Evolutionary conservation across 2,888 invertebrate species (phyloP).

Genomic region (Hypsopygia costalis): DNA sequence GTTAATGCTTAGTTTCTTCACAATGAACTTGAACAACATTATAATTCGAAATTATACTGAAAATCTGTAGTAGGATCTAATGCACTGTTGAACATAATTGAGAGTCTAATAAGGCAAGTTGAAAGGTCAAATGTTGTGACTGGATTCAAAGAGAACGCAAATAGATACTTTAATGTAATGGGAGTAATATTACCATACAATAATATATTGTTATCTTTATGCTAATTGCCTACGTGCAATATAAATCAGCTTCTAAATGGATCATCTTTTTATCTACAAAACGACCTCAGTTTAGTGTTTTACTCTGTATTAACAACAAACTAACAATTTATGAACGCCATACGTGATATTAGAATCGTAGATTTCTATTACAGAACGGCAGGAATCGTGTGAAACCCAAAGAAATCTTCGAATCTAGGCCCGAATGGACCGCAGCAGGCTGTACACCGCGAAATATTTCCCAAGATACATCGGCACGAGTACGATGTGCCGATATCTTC

Average conservation of each 20-base stretch:
- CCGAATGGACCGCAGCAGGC: constrained; percentile 45
- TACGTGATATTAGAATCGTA: constrained; percentile 13
- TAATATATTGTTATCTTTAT: constrained; percentile 56
- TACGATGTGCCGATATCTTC: constrained; percentile 73
- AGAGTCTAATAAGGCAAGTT: constrained; percentile 22
- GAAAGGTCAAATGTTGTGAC: constrained; percentile 56
- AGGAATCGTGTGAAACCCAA: constrained; percentile 62
- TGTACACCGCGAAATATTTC: constrained; percentile 70
- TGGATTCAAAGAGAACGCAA: constrained; percentile 40
- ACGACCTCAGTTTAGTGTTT: too few species aligned
- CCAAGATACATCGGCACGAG: constrained; percentile 75
- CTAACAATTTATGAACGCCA: constrained; percentile 4
- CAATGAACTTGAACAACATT: not conserved
- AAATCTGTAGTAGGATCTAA: not conserved
- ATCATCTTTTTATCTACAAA: too few species aligned
- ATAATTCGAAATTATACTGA: not conserved
- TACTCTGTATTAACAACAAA: constrained; percentile 1
- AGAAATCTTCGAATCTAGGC: constrained; percentile 66
- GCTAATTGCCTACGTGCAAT: constrained; percentile 52
- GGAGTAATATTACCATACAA: constrained; percentile 73
- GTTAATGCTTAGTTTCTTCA: too few species aligned
- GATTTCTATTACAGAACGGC: constrained; percentile 22
- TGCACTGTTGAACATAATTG: not conserved
- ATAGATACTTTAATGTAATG: constrained; percentile 52
- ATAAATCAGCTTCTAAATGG: not conserved